A percentile compares a stretch with the other conserved stretches of the same genome.
Evolutionary conservation across 1,140 invertebrate species (phyloP).

Genomic region (Archivesica marissinica): DNA sequence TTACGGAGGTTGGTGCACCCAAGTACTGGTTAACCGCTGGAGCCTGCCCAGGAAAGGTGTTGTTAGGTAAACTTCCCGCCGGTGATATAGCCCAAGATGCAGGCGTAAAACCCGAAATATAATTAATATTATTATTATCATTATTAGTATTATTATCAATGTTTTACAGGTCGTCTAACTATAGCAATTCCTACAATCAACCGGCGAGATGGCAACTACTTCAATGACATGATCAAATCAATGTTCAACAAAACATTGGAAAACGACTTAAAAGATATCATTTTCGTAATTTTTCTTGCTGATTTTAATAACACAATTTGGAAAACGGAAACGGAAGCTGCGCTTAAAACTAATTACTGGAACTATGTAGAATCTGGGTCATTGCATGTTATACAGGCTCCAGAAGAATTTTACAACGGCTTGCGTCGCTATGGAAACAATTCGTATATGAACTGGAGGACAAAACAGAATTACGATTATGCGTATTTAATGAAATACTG

Average conservation of each 20-base stretch:
- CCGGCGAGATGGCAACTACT: slow-evolving; percentile 55
- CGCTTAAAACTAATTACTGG: slow-evolving; percentile 63
- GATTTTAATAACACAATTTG: slow-evolving; percentile 63
- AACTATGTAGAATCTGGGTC: slow-evolving; percentile 68
- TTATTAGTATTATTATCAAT: too few relatives aligned
- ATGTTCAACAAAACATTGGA: slow-evolving; percentile 62
- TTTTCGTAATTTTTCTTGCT: slow-evolving; percentile 67
- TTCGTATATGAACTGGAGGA: slow-evolving; percentile 68
- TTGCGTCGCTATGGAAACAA: slow-evolving; percentile 45
- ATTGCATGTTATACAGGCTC: slow-evolving; percentile 78
- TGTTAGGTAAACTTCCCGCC: too few relatives aligned
- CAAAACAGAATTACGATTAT: too few relatives aligned
- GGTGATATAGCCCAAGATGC: too few relatives aligned
- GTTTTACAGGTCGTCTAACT: slow-evolving; percentile 65
- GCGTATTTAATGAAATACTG: too few relatives aligned
- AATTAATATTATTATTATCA: too few relatives aligned
- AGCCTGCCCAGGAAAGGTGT: too few relatives aligned
- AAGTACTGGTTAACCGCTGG: too few relatives aligned
- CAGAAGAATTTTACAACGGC: slow-evolving; percentile 74
- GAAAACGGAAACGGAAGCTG: slow-evolving; percentile 59
- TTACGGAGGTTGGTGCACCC: too few relatives aligned
- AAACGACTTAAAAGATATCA: slow-evolving; percentile 45
- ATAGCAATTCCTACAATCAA: slow-evolving; percentile 68
- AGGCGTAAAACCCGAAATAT: too few relatives aligned
- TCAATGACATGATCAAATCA: slow-evolving; percentile 57